A percentile compares a stretch with the other conserved stretches of the same genome.
Evolutionary conservation across 2,888 invertebrate species (phyloP).

Genomic region (Blastobasis lacticolella): DNA sequence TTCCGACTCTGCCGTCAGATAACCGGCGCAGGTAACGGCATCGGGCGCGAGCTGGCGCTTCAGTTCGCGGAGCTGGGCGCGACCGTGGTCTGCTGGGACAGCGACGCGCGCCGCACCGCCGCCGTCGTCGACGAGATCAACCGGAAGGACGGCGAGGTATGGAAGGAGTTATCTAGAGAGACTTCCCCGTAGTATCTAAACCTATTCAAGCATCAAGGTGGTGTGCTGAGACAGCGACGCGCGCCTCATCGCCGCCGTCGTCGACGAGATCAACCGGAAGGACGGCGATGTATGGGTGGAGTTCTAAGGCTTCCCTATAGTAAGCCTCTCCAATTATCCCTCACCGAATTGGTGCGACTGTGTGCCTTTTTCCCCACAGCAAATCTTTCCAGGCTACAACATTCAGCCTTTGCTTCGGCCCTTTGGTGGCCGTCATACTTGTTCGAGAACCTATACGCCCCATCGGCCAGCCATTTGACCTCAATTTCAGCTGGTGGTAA

Average conservation of each 20-base stretch:
- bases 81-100: constrained; percentile 65
- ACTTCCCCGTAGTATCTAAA: background rate
- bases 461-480: too few relatives aligned
- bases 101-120: constrained; percentile 44
- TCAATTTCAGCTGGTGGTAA: too few relatives aligned
- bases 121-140: constrained; percentile 57
- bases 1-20: constrained; percentile 27
- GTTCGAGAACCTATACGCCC: too few relatives aligned
- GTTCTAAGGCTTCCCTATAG: too few relatives aligned
- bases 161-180: background rate
- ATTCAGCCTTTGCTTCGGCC: too few relatives aligned
- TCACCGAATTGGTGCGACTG: too few relatives aligned
- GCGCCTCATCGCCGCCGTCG: constrained; percentile 46
- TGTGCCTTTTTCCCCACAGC: too few relatives aligned
- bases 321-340: too few relatives aligned
- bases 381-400: too few relatives aligned
- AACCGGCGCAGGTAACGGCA: constrained; percentile 56
- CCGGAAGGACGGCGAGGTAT: constrained; percentile 57
- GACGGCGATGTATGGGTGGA: constrained; percentile 49
- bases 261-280: constrained; percentile 53
- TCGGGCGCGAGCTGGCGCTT: constrained; percentile 60
- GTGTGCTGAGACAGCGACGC: constrained; percentile 62
- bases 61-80: constrained; percentile 64
- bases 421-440: too few relatives aligned
- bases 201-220: constrained; percentile 43